Percentiles rank a stretch among this genome's conserved stretches.
Evolutionary conservation across 2,888 invertebrate species (phyloP).

Genomic region (Hartigia nigra): DNA sequence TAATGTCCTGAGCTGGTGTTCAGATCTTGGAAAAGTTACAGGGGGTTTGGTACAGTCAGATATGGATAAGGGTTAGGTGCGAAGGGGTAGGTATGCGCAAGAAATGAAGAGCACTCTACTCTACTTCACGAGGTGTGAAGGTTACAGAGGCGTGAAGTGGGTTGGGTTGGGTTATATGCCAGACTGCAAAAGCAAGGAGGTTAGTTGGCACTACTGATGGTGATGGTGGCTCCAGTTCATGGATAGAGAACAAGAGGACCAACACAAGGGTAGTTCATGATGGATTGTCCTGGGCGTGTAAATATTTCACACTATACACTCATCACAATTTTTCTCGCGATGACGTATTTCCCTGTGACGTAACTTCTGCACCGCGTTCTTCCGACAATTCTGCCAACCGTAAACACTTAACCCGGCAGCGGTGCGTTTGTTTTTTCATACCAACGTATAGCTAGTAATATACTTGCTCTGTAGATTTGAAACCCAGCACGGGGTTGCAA

Average conservation of each 20-base stretch:
- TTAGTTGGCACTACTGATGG: conserved; percentile 1
- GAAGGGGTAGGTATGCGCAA: conserved; percentile 32
- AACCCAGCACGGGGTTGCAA: background rate
- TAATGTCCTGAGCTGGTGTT: background rate
- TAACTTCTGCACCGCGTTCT: conserved; percentile 34
- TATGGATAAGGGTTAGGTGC: background rate
- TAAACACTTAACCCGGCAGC: background rate
- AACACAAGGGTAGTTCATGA: conserved; percentile 28
- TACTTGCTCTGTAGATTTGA: background rate
- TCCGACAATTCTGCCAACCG: background rate
- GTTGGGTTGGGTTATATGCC: conserved; percentile 32
- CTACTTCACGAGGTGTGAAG: conserved; percentile 51
- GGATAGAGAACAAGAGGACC: background rate
- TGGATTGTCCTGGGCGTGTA: conserved; percentile 57
- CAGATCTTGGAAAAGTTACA: background rate
- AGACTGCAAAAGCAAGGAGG: conserved; percentile 35
- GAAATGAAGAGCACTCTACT: conserved; percentile 56
- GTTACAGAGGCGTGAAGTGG: conserved; percentile 51
- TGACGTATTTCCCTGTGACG: conserved; percentile 39
- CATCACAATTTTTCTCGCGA: conserved; percentile 55
- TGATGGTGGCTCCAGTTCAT: background rate
- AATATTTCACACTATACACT: conserved; percentile 58
- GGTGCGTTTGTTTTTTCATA: background rate
- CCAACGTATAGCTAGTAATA: background rate
- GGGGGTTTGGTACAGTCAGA: background rate